Evolutionary conservation across 2,888 invertebrate species (phyloP).

Genomic region (Thelaira solivaga): DNA sequence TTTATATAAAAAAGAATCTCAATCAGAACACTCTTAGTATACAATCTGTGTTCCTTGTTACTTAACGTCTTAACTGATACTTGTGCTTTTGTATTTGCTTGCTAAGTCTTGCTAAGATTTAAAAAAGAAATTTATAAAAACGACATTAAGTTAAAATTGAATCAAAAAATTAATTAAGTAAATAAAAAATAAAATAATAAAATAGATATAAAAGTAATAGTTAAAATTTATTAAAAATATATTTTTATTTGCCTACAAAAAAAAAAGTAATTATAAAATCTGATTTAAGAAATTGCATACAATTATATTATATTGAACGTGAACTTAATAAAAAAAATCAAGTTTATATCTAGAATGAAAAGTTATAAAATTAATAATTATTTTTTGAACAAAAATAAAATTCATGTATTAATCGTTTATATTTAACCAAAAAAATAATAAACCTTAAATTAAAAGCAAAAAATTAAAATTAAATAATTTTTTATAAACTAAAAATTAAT

Average conservation of each 20-base stretch:
- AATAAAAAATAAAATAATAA: background rate
- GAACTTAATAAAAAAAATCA: no score
- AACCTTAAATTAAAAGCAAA: no score
- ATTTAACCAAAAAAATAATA: no score
- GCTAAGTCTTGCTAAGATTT: background rate
- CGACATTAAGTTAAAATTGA: background rate
- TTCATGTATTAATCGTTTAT: no score
- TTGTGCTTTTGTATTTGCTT: background rate
- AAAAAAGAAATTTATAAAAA: constrained; percentile 1
- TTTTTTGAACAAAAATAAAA: no score
- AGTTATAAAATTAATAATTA: no score
- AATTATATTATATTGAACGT: no score
- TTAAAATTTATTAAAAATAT: background rate
- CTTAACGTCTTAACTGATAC: constrained; percentile 58
- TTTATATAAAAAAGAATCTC: constrained; percentile 71
- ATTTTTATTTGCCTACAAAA: background rate
- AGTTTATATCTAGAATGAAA: no score
- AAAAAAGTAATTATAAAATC: constrained; percentile 10
- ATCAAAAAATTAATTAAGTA: no score
- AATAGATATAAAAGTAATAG: background rate
- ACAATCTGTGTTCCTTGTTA: constrained; percentile 69
- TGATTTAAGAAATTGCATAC: no score
- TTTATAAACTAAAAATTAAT: no score
- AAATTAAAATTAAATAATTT: no score
- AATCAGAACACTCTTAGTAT: constrained; percentile 70